Conservation (phyloP, 1,140 invertebrate genomes). For the Antheraea pernyi region DNA sequence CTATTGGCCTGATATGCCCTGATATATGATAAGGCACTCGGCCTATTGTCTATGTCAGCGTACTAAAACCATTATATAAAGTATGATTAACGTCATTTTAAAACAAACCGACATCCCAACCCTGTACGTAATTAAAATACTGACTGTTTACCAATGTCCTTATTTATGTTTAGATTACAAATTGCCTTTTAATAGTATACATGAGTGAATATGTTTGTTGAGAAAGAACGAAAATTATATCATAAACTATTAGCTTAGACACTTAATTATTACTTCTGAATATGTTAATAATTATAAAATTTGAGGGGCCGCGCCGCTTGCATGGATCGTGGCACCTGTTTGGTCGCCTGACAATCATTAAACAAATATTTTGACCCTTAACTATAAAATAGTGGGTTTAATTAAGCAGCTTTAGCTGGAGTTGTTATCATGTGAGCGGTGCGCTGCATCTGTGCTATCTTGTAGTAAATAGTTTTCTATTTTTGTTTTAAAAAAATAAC, state of each 20-base stretch:
- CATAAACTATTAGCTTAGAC: slow-evolving; percentile 45
- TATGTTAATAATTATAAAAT: slow-evolving; percentile 46
- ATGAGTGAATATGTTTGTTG: background rate
- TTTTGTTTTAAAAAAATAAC: no score
- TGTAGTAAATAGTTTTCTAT: no score
- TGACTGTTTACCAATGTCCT: background rate
- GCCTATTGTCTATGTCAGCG: background rate
- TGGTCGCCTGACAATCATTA: slow-evolving; percentile 40
- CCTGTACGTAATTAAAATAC: background rate
- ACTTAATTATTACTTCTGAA: slow-evolving; percentile 45
- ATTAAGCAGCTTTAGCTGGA: slow-evolving; percentile 23
- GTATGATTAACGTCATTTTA: background rate
- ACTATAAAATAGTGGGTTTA: slow-evolving; percentile 50
- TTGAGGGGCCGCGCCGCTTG: slow-evolving; percentile 34
- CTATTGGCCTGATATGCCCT: no score
- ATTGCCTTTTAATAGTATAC: slow-evolving; percentile 42
- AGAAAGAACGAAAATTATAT: slow-evolving; percentile 2
- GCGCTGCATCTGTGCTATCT: background rate
- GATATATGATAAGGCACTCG: no score
- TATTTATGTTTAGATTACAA: slow-evolving; percentile 14
- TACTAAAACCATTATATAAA: background rate
- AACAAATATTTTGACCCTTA: slow-evolving; percentile 43
- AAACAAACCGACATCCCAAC: background rate
- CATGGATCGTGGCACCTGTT: slow-evolving; percentile 42
- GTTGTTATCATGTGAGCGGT: background rate